Evolutionary conservation across 2,113 vertebrate genomes (phyloP).

Genomic region (Cyphomyrus discorhynchus): DNA sequence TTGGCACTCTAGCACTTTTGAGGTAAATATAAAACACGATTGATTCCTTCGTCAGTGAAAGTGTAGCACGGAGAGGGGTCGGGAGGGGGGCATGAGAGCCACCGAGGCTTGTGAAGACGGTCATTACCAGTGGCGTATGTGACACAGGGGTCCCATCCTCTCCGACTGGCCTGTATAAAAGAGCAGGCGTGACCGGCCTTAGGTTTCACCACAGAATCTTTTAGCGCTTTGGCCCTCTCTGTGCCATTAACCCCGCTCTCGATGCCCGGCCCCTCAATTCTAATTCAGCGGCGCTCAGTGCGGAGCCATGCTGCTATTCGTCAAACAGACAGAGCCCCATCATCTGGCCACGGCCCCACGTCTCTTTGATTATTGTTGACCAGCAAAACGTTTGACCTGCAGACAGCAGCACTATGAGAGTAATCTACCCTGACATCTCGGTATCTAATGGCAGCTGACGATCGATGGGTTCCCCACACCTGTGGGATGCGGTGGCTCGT

Average conservation of each 20-base stretch:
- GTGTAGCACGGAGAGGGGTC: neutral
- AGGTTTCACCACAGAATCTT: neutral
- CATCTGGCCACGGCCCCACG: constrained; percentile 25
- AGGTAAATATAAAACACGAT: neutral
- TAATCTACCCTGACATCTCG: constrained; percentile 50
- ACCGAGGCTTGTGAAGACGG: neutral
- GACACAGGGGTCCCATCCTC: neutral
- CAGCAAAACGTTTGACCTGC: constrained; percentile 48
- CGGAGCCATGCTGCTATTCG: neutral
- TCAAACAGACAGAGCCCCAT: constrained; percentile 40
- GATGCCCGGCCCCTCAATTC: neutral
- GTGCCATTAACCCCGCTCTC: neutral
- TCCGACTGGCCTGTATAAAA: neutral
- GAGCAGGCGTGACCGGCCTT: neutral
- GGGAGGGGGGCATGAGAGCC: neutral
- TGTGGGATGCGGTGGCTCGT: constrained; percentile 34
- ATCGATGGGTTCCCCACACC: constrained; percentile 42
- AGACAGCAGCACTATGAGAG: constrained; percentile 45
- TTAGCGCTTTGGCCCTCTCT: neutral
- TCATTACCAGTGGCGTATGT: neutral
- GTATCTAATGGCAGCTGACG: constrained; percentile 45
- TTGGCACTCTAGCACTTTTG: neutral
- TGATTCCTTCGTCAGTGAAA: neutral
- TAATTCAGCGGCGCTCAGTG: neutral
- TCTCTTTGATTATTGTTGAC: constrained; percentile 50